Conservation (phyloP, 2,797 vertebrate species). For the Gila robusta region DNA sequence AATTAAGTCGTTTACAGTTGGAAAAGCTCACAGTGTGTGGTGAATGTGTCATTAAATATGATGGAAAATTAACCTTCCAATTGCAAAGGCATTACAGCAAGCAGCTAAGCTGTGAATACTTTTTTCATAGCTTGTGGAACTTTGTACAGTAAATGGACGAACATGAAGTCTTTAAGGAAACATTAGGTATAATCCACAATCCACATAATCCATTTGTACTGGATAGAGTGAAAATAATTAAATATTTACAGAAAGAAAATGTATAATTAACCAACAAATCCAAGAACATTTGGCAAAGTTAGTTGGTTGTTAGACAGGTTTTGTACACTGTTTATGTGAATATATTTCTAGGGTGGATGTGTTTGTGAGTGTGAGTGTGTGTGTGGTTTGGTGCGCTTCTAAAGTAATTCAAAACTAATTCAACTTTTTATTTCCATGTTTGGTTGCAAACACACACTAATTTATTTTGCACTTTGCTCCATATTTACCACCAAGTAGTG, state of each 20-base stretch:
- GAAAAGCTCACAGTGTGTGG: conserved; percentile 52
- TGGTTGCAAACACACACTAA: conserved; percentile 7
- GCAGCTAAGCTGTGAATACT: conserved; percentile 44
- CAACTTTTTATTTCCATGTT: conserved; percentile 26
- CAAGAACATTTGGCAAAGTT: conserved; percentile 32
- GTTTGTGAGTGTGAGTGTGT: conserved; percentile 7
- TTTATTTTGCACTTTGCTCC: conserved; percentile 44
- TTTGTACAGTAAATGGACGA: conserved; percentile 9
- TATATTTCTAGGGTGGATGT: conserved; percentile 45
- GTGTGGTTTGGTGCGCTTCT: conserved; percentile 10
- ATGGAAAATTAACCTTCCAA: conserved; percentile 49
- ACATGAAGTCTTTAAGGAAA: conserved; percentile 38
- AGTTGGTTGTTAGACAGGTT: conserved; percentile 36
- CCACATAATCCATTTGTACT: conserved; percentile 31
- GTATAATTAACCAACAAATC: conserved; percentile 46
- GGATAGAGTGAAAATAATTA: conserved; percentile 15
- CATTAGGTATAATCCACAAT: conserved; percentile 25
- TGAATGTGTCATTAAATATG: conserved; percentile 50
- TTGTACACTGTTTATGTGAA: conserved; percentile 51
- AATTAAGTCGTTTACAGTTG: conserved; percentile 52
- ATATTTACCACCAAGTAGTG: conserved; percentile 25
- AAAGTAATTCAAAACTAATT: conserved; percentile 16
- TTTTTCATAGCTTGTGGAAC: conserved; percentile 12
- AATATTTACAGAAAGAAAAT: conserved; percentile 34
- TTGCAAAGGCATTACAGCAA: conserved; percentile 46